Conservation (phyloP, 2,888 invertebrate genomes). For the Athripsodes cinereus region DNA sequence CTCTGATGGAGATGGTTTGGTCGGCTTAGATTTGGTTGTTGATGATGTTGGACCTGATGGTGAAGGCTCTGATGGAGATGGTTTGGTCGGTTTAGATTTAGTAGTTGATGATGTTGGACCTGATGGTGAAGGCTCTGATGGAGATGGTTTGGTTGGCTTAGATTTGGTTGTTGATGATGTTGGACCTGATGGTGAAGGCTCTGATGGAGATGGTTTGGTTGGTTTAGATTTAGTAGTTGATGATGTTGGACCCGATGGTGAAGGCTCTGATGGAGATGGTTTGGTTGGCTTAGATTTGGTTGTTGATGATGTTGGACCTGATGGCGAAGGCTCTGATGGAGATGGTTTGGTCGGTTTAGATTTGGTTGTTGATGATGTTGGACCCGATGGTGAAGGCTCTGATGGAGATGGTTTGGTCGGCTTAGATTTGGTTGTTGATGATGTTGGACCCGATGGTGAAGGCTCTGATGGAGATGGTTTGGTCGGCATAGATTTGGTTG, state of each 20-base stretch:
- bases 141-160: not conserved
- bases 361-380: not conserved
- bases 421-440: conserved; percentile 9
- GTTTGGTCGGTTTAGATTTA: not conserved
- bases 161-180: not conserved
- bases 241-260: not conserved
- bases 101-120: conserved; percentile 4
- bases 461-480: conserved; percentile 29
- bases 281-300: no score
- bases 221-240: not conserved
- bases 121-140: conserved; percentile 32
- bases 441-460: conserved; percentile 27
- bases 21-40: not conserved
- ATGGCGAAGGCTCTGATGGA: no score
- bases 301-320: no score
- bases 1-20: no score
- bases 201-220: not conserved
- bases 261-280: not conserved
- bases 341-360: not conserved
- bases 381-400: not conserved
- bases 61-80: not conserved
- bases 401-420: not conserved
- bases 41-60: not conserved
- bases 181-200: not conserved
- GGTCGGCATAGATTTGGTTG: not conserved